Percentiles rank a stretch among this genome's conserved stretches.
Conservation (phyloP, 1,140 invertebrate species). For the Leptonema lineaticorne region DNA sequence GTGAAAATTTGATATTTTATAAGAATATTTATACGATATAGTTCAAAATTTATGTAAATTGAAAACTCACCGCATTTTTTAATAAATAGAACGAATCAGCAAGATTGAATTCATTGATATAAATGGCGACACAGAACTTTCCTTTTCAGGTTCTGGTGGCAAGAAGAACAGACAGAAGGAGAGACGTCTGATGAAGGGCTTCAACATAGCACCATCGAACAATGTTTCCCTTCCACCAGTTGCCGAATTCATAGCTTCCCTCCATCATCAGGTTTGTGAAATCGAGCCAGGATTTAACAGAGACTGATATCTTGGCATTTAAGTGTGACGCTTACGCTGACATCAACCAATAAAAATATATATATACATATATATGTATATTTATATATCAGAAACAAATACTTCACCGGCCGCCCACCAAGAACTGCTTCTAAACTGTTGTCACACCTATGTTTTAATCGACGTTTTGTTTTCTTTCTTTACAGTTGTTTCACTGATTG, state of each 20-base stretch:
- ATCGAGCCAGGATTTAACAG: not conserved
- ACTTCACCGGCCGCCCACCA: constrained; percentile 12
- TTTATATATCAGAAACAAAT: too few species aligned
- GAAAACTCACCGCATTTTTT: too few species aligned
- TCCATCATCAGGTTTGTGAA: constrained; percentile 60
- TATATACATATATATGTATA: too few species aligned
- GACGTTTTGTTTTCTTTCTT: not conserved
- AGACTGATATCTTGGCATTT: constrained; percentile 3
- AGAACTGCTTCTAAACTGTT: constrained; percentile 1
- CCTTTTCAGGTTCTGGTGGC: constrained; percentile 75
- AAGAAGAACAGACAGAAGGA: constrained; percentile 94
- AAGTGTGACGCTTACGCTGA: constrained; percentile 16
- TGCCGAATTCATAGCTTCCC: constrained; percentile 71
- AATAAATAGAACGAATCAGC: too few species aligned
- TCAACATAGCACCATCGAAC: constrained; percentile 77
- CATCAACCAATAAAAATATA: too few species aligned
- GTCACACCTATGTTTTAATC: not conserved
- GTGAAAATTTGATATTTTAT: too few species aligned
- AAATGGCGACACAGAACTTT: constrained; percentile 42
- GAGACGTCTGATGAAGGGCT: constrained; percentile 89
- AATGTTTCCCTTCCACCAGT: constrained; percentile 68
- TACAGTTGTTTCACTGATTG: constrained; percentile 1
- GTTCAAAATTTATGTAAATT: too few species aligned
- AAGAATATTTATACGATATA: too few species aligned
- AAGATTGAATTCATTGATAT: constrained; percentile 35